These are phyloP conservation scores for Albula goreensis DNA, from an alignment of 2,113 vertebrate species.

Conservation along the genomic window DNA sequence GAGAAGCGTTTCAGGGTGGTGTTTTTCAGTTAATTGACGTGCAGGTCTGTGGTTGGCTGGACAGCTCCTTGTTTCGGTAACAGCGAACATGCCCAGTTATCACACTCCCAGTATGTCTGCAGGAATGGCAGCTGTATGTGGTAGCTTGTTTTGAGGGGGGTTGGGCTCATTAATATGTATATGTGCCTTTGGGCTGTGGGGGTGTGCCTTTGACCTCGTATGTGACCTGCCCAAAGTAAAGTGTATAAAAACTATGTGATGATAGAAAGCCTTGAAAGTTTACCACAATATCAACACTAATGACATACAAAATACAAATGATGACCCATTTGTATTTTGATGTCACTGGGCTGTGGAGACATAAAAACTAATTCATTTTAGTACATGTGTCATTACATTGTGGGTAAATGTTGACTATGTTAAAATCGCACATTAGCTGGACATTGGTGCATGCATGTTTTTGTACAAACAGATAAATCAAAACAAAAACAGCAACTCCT, in stretches of 20 bases:
- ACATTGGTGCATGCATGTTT: constrained; percentile 53
- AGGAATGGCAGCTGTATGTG: constrained; percentile 56
- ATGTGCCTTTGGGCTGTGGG: constrained; percentile 62
- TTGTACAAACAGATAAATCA: constrained; percentile 43
- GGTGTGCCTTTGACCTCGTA: constrained; percentile 64
- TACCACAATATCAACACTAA: neutral
- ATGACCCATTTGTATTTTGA: too few species aligned
- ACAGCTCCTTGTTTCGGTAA: constrained; percentile 13
- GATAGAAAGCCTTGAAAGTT: constrained; percentile 17
- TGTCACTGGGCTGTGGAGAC: neutral
- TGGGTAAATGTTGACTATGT: too few species aligned
- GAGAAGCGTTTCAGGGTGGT: neutral
- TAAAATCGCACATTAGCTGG: too few species aligned
- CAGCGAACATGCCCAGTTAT: constrained; percentile 10
- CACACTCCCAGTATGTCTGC: constrained; percentile 21
- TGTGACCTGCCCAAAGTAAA: constrained; percentile 52
- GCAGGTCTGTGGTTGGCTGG: constrained; percentile 28
- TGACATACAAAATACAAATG: too few species aligned
- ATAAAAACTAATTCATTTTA: neutral
- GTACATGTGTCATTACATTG: neutral
- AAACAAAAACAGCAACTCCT: constrained; percentile 44
- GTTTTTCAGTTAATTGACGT: constrained; percentile 43
- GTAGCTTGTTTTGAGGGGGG: constrained; percentile 55
- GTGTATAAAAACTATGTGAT: constrained; percentile 44
- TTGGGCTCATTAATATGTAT: constrained; percentile 66